Evolutionary conservation across 2,797 vertebrate genomes (phyloP), one percentile per base, ranked within the genome.

Genomic region (Catamblyrhynchus diadema): DNA sequence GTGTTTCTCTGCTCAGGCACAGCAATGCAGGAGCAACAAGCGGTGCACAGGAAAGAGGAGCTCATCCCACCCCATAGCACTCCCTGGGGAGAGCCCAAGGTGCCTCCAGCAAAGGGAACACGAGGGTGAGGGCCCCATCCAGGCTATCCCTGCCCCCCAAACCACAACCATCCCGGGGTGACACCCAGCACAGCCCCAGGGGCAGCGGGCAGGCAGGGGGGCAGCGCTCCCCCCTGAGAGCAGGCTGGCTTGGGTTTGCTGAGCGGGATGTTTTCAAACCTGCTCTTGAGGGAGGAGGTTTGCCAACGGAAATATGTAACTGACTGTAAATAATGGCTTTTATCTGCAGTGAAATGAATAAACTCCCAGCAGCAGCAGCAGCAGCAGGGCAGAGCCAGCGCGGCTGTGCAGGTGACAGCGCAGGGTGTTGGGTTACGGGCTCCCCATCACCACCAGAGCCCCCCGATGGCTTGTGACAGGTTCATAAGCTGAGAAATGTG

Each of bases 261-360:
- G 78, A 81, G 92, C 4, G 81, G 56, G 88, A 51, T 96, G 95
- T 96, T 97, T 96, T 96, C 89, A 94, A 94, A 89, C 77, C 85
- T 50, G 85, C 45, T 35, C 81, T 87, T 9, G 24, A 85, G 88
- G 90, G 94, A 93, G 93, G 94, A 93, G 93, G 93, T 91, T 94
- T 94, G 93, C 96, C 95, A 95, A 95, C 93, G 95, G 95, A 95
- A 97, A 95, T 94, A 94, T 95, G 95, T 93, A 97, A 97, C 95
- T 80, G 93, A 96, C 96, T 97, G 96, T 95, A 96, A 97, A 95
- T 95, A 96, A 97, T 94, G 57, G 84, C 94, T 95, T 95, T 96
- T 95, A 96, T 95, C 94, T 96, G 75, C 88, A 37, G 66, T 57
- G 93, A 81, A 91, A 93, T 89, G 94, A 94, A 83, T 50, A 39